Evolutionary conservation across 37 sponge, comb jelly and placozoan genomes (phyloP).

Genomic region (Ephydatia muelleri): DNA sequence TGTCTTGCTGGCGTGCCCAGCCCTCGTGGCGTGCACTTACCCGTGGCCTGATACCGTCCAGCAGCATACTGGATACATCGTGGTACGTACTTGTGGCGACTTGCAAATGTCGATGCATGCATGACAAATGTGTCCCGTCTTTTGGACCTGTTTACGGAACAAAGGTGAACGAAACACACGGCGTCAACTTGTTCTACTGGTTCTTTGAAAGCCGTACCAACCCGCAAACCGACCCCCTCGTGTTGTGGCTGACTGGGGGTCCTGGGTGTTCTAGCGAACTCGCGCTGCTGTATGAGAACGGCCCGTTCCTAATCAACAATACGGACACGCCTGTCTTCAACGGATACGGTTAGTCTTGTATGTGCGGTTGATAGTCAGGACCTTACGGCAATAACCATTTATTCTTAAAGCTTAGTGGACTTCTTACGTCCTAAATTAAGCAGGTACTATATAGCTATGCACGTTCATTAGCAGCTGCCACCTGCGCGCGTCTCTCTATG

Average conservation of each 20-base stretch:
- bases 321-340: conserved; percentile 33
- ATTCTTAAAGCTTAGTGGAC: too few species aligned
- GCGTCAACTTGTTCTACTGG: conserved; percentile 64
- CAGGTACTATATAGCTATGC: too few species aligned
- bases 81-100: background rate
- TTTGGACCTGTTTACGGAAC: background rate
- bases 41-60: conserved; percentile 53
- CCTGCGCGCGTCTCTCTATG: too few species aligned
- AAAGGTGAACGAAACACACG: background rate
- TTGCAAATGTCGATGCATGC: background rate
- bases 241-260: conserved; percentile 65
- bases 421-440: too few species aligned
- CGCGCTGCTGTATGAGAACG: conserved; percentile 57
- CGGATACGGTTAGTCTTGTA: conserved; percentile 30
- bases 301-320: conserved; percentile 57
- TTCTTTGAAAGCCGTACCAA: conserved; percentile 53
- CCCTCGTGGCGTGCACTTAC: conserved; percentile 1
- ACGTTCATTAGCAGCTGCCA: too few species aligned
- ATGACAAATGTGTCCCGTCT: background rate
- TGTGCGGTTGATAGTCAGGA: too few species aligned
- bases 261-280: conserved; percentile 63
- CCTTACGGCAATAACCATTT: too few species aligned
- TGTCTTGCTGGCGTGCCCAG: background rate
- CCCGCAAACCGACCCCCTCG: conserved; percentile 51
- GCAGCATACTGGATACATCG: conserved; percentile 46